Conservation (phyloP, 2,113 vertebrate genomes). For the Scomber scombrus region DNA sequence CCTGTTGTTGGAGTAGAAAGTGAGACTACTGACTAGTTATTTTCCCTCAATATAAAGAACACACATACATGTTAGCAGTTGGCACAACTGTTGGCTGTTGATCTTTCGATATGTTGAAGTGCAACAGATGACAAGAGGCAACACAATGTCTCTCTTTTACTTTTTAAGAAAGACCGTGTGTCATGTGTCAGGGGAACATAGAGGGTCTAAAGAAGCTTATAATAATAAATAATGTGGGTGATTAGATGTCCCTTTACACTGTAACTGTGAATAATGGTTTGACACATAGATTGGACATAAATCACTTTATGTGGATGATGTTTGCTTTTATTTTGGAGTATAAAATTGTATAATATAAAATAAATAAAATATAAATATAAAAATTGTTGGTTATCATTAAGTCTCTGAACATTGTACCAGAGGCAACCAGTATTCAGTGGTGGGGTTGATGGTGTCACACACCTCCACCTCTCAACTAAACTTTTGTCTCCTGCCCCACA, state of each 20-base stretch:
- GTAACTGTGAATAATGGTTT: neutral
- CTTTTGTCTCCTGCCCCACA: slow-evolving; percentile 26
- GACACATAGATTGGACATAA: neutral
- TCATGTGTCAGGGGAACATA: too few relatives aligned
- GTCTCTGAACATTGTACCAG: neutral
- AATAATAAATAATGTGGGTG: too few relatives aligned
- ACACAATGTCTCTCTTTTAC: too few relatives aligned
- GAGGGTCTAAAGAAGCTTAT: too few relatives aligned
- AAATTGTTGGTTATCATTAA: neutral
- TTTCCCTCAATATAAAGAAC: too few relatives aligned
- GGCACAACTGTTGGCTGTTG: too few relatives aligned
- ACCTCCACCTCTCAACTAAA: neutral
- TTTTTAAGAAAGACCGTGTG: too few relatives aligned
- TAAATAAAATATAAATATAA: neutral
- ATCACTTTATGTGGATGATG: slow-evolving; percentile 8
- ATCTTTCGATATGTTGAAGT: too few relatives aligned
- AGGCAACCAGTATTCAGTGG: neutral
- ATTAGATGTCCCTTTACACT: neutral
- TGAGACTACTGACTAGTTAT: too few relatives aligned
- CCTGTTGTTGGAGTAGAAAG: too few relatives aligned
- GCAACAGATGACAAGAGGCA: too few relatives aligned
- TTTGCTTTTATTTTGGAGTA: slow-evolving; percentile 8
- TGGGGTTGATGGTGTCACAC: neutral
- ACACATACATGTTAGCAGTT: too few relatives aligned
- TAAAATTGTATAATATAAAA: neutral